A percentile compares a stretch with the other conserved stretches of the same genome.
Evolutionary conservation across 1,140 invertebrate genomes (phyloP).

Genomic region (Zaprionus ghesquierei): DNA sequence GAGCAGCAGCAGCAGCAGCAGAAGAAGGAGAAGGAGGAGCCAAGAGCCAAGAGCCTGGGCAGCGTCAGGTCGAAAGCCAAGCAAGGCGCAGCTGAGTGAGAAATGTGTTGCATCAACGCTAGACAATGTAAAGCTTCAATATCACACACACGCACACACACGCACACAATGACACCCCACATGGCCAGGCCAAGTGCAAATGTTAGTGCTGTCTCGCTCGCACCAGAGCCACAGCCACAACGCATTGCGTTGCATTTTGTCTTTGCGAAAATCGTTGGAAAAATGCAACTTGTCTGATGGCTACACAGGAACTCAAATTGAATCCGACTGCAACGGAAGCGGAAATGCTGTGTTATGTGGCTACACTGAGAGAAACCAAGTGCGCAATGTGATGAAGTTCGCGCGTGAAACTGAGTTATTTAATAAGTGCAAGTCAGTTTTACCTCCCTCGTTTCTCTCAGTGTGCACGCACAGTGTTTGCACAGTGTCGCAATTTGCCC

Average conservation of each 20-base stretch:
- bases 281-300: conserved; percentile 31
- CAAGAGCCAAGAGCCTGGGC: too few species aligned
- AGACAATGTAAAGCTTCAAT: conserved; percentile 69
- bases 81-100: background rate
- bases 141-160: conserved; percentile 35
- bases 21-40: background rate
- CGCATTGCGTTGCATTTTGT: background rate
- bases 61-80: conserved; percentile 16
- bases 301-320: conserved; percentile 24
- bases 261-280: conserved; percentile 40
- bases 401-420: background rate
- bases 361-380: background rate
- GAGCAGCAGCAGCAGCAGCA: conserved; percentile 20
- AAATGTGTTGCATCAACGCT: conserved; percentile 51
- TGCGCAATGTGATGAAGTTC: background rate
- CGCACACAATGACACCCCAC: conserved; percentile 13
- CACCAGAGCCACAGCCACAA: too few species aligned
- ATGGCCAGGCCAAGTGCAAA: conserved; percentile 13
- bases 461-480: background rate
- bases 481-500: conserved; percentile 60
- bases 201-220: background rate
- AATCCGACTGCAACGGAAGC: conserved; percentile 55
- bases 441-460: background rate
- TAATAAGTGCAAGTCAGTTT: too few species aligned
- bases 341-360: conserved; percentile 57